A percentile compares a stretch with the other conserved stretches of the same genome.
Evolutionary conservation across 2,888 invertebrate genomes (phyloP).

Genomic region (Sisyra nigra): DNA sequence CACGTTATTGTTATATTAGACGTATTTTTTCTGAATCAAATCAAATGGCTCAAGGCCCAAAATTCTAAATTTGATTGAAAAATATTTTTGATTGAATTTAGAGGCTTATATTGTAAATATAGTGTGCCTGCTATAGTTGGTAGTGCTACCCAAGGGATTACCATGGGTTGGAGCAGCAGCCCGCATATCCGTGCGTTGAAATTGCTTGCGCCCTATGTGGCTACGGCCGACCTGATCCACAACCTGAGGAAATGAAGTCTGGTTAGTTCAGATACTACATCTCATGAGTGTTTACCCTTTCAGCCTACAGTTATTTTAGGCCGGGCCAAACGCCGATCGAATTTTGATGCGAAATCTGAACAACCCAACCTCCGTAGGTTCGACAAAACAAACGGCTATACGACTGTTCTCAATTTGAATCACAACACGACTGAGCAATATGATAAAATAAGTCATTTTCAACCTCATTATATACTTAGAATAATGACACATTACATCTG

Average conservation of each 20-base stretch:
- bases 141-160: constrained; percentile 33
- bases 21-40: neutral
- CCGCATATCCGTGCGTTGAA: constrained; percentile 11
- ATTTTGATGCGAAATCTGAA: constrained; percentile 19
- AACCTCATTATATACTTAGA: too few species aligned
- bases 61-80: constrained; percentile 7
- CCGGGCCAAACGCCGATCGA: constrained; percentile 14
- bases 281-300: constrained; percentile 21
- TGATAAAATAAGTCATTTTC: too few species aligned
- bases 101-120: constrained; percentile 24
- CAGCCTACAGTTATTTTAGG: constrained; percentile 24
- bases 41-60: constrained; percentile 11
- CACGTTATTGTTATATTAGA: neutral
- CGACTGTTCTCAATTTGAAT: too few species aligned
- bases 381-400: too few species aligned
- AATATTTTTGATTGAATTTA: too few species aligned
- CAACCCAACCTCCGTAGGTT: constrained; percentile 10
- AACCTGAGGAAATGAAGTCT: constrained; percentile 37
- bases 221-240: constrained; percentile 22
- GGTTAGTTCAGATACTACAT: constrained; percentile 28
- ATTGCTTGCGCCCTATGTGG: constrained; percentile 13
- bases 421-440: too few species aligned
- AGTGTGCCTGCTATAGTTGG: constrained; percentile 14
- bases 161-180: constrained; percentile 28
- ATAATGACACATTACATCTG: too few species aligned